Base-by-base conservation (phyloP, 2,113 vertebrate species). In the Ramphastos sulfuratus region DNA sequence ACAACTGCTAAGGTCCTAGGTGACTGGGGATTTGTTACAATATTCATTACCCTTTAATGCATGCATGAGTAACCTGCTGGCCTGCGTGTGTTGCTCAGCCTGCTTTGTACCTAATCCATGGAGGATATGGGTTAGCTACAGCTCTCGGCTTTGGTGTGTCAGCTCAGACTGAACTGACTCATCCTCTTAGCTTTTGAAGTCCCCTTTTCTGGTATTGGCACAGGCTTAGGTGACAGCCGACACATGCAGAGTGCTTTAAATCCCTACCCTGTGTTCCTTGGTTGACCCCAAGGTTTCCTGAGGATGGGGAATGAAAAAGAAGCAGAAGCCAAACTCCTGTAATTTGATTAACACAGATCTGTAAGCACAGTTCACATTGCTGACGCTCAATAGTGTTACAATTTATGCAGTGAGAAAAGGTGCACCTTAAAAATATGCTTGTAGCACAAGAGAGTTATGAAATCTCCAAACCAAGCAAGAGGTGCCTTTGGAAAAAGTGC, bases 351-450 rank as follows among this genome's bases (percentile, higher is more conserved):
- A 54, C 46, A 17, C 9, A 12, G 67, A 39, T 63, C 44, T 4
- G 1, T 85, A 66, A 71, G 61, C 10, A 6, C 79, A 1, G 4
- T 6, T 82, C 39, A 4, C 0, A 0, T 61, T 27, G 48, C n/a
- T 79, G 71, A 42, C 18, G 42, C 60, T 89, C 60, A 74, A 74
- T 21, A 52, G 56, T 58, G 23, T 39, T 60, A 15, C 58, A 25
- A 24, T 54, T 60, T 35, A 50, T 64, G 35, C 28, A 54, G 75
- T 2, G 1, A 31, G 65, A 67, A 78, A 80, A 83, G 54, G 58
- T 63, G 20, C 0, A 2, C 37, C 74, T 85, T 19, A 65, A 80
- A 82, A 92, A 66, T 6, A 31, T 60, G 35, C 31, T 76, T 15
- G 37, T 55, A 54, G 73, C 54, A 81, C 83, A 91, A 77, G 3